phyloP scores from a whole-genome alignment of 1,140 invertebrate genomes.

The Sarcophaga peregrina region DNA sequence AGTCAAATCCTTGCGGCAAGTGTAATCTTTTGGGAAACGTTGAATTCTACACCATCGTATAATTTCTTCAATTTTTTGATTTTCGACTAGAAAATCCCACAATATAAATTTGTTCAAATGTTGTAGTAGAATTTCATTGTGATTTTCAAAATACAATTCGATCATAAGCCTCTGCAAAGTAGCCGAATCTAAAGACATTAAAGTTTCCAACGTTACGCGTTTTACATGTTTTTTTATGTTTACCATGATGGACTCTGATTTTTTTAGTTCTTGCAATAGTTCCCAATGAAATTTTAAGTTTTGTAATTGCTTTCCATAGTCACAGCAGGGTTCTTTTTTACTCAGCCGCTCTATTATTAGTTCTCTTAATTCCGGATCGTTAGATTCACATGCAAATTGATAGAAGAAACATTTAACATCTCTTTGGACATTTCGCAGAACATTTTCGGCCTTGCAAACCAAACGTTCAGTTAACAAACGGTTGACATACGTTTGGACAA shows the following conservation, averaged over 20 bases:
- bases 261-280: conserved; percentile 55
- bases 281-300: conserved; percentile 59
- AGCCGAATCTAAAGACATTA: conserved; percentile 53
- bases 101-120: conserved; percentile 56
- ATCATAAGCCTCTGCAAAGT: conserved; percentile 52
- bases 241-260: conserved; percentile 50
- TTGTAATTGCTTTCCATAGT: conserved; percentile 54
- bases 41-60: conserved; percentile 50
- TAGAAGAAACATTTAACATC: conserved; percentile 62
- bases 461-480: conserved; percentile 61
- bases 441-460: conserved; percentile 63
- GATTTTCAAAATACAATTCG: conserved; percentile 57
- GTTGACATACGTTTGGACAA: conserved; percentile 61
- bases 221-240: conserved; percentile 48
- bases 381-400: conserved; percentile 59
- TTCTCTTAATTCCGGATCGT: conserved; percentile 56
- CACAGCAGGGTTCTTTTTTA: conserved; percentile 48
- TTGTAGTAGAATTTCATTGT: conserved; percentile 52
- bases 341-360: conserved; percentile 61
- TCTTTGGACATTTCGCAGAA: conserved; percentile 58
- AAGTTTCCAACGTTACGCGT: conserved; percentile 55
- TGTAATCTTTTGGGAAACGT: background rate
- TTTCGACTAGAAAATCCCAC: conserved; percentile 60
- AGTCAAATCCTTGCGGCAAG: background rate
- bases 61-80: conserved; percentile 46